These are phyloP conservation scores for Picus viridis DNA, from an alignment of 2,797 vertebrate genomes.

Conservation along the genomic window DNA sequence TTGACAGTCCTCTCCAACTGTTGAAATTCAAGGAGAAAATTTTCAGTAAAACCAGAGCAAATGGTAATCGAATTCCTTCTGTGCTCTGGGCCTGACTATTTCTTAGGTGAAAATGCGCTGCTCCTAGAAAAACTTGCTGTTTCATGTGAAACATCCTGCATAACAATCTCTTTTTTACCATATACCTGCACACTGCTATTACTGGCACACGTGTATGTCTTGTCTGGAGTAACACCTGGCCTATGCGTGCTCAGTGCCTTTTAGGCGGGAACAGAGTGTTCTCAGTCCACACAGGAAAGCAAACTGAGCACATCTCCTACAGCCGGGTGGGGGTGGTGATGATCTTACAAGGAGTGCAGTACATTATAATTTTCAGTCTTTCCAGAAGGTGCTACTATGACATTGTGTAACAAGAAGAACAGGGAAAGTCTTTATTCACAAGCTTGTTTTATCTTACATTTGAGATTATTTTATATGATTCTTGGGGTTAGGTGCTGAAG, in stretches of 20 bases:
- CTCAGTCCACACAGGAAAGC: background rate
- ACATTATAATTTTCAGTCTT: background rate
- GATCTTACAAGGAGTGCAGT: background rate
- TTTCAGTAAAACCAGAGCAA: background rate
- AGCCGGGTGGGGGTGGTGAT: background rate
- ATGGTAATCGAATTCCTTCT: background rate
- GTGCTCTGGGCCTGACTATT: background rate
- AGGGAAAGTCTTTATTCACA: background rate
- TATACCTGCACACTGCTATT: background rate
- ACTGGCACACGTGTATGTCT: background rate
- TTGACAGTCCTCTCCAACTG: background rate
- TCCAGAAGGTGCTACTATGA: background rate
- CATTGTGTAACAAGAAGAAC: background rate
- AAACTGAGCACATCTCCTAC: background rate
- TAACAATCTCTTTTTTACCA: background rate
- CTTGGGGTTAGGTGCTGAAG: background rate
- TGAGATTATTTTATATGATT: background rate
- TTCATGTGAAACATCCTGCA: background rate
- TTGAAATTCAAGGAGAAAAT: background rate
- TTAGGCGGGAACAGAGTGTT: background rate
- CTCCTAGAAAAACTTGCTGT: background rate
- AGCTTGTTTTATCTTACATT: background rate
- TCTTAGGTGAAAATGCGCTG: background rate
- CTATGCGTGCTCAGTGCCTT: rapidly evolving
- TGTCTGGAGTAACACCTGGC: background rate